phyloP scores from a whole-genome alignment of 2,113 vertebrate genomes.

The Smithornis capensis region DNA sequence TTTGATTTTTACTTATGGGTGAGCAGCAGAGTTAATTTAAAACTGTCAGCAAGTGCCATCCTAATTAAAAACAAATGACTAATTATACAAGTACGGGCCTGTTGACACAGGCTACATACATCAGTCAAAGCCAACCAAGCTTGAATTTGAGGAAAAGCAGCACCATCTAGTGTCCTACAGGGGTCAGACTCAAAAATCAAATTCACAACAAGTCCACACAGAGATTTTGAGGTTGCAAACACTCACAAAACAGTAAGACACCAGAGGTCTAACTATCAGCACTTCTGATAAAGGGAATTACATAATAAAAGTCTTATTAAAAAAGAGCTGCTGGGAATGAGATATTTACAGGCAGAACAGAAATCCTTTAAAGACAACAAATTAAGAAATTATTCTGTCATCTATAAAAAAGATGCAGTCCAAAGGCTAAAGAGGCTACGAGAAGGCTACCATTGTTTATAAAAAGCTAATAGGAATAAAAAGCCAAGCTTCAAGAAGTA shows the following conservation, averaged over 20 bases:
- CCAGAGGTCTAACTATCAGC: not conserved
- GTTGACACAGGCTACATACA: not conserved
- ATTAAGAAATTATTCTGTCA: not conserved
- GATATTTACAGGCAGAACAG: not conserved
- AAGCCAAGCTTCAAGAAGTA: not conserved
- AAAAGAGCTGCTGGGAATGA: not conserved
- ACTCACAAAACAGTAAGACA: not conserved
- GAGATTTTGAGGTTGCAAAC: not conserved
- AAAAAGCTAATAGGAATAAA: not conserved
- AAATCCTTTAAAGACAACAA: not conserved
- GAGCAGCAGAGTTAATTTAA: conserved; percentile 8
- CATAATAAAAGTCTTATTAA: not conserved
- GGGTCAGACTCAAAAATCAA: not conserved
- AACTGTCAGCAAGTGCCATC: conserved; percentile 31
- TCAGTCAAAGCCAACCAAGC: not conserved
- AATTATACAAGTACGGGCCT: not conserved
- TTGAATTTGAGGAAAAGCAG: conserved; percentile 3
- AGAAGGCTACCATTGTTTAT: not conserved
- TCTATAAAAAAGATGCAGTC: not conserved
- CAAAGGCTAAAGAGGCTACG: not conserved
- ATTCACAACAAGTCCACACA: not conserved
- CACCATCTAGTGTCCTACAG: conserved; percentile 55
- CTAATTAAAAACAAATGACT: conserved; percentile 48
- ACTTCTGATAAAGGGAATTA: not conserved
- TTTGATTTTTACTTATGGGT: conserved; percentile 14